Base-by-base conservation (phyloP, 2,888 invertebrate genomes). In the Spatulosminthurus flaviceps region DNA sequence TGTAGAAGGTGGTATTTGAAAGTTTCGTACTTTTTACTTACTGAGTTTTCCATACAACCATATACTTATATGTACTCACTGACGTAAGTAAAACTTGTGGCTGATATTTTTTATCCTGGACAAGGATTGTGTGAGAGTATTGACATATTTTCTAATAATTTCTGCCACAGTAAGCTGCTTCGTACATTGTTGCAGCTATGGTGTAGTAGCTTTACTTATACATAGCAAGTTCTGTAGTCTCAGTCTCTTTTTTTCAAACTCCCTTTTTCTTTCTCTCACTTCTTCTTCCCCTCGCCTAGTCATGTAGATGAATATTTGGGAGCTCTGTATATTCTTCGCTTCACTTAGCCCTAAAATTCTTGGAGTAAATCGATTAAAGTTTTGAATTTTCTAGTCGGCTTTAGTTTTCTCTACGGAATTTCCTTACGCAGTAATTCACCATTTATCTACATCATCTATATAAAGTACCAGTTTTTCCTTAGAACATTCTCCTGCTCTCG, bases 271-370 rank as follows among this genome's bases (percentile, higher is more conserved):
- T 19, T 51, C 16, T 51, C 41, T 41, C 41, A 9, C 41, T n/a
- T n/a, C 16, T n/a, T 51, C 51, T 51, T 51, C n/a, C 51, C 51
- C 16, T 16, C 51, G 16, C 16, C 16, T 51, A 51, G 7, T 51
- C 51, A 51, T 51, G 51, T 19, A 51, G 19, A 51, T 51, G n/a
- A 51, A 51, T 51, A 11, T 51, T 51, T 19, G 51, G 51, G 51
- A 2, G 51, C 5, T 2, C 51, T 51, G n/a, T 51, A n/a, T 51
- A 51, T 51, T 51, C 51, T 51, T 51, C 51, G 51, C 51, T 51
- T 51, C 51, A 51, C 7, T 51, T 51, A 51, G 51, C 51, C 16
- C 51, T 51, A n/a, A 51, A 51, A 51, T 51, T 51, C 51, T 51
- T 51, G 51, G 1, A 51, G 51, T 51, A 51, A 51, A 51, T 51